Evolutionary conservation across 2,113 vertebrate species (phyloP).

Genomic region (Cryptoleucopteryx plumbea): DNA sequence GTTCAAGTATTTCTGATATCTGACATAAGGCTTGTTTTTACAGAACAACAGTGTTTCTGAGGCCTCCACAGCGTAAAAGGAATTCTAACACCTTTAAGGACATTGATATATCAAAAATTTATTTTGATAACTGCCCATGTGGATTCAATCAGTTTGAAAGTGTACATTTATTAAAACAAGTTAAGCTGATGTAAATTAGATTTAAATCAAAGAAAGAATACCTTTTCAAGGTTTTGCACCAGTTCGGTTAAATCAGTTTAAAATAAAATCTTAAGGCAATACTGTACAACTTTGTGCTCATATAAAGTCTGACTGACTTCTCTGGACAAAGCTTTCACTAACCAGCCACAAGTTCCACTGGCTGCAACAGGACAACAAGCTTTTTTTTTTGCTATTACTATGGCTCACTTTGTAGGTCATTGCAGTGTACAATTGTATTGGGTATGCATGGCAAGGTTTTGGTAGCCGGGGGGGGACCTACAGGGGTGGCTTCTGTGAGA

Average conservation of each 20-base stretch:
- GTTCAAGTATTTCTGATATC: background rate
- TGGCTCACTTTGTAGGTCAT: background rate
- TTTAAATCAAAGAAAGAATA: background rate
- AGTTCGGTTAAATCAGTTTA: background rate
- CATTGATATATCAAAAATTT: fast-evolving
- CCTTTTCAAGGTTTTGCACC: background rate
- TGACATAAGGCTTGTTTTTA: background rate
- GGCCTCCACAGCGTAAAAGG: background rate
- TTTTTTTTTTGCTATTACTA: too few relatives aligned
- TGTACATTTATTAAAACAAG: background rate
- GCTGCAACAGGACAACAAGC: background rate
- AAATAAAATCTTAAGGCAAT: background rate
- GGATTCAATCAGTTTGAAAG: background rate
- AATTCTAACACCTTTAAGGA: background rate
- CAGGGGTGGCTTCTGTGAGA: too few relatives aligned
- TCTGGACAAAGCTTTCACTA: background rate
- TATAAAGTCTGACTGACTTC: background rate
- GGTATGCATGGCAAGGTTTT: too few relatives aligned
- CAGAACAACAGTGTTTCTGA: background rate
- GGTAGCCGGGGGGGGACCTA: too few relatives aligned
- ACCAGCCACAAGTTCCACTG: background rate
- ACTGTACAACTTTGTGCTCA: too few relatives aligned
- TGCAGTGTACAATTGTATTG: too few relatives aligned
- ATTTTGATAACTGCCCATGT: background rate
- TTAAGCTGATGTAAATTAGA: background rate